A percentile compares a stretch with the other conserved stretches of the same genome.
These are phyloP conservation scores for Nephrotoma appendiculata DNA, from an alignment of 2,888 invertebrate species.

Conservation along the genomic window DNA sequence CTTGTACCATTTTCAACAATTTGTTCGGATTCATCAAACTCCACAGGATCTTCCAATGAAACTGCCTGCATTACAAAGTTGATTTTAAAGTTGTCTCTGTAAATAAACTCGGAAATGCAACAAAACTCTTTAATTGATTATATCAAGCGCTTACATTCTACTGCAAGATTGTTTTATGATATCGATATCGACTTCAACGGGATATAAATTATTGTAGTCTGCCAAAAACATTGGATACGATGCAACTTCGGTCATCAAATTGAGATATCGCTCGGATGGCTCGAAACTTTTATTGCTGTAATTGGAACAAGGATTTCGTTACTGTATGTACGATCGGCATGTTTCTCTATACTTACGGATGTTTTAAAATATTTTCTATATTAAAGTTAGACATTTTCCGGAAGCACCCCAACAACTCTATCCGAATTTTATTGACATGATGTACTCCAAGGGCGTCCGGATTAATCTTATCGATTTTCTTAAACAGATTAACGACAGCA, in stretches of 20 bases:
- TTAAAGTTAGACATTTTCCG: conserved; percentile 28
- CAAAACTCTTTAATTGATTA: not conserved
- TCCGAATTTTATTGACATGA: conserved; percentile 26
- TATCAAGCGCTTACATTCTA: conserved; percentile 44
- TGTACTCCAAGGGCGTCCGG: conserved; percentile 20
- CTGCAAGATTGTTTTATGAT: conserved; percentile 44
- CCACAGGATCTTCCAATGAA: conserved; percentile 5
- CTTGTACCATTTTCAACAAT: not conserved
- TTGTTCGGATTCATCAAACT: not conserved
- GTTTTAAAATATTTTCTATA: conserved; percentile 24
- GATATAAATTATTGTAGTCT: conserved; percentile 53
- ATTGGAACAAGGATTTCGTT: not conserved
- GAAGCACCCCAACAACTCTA: conserved; percentile 35
- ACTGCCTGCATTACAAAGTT: conserved; percentile 20
- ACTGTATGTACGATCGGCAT: not conserved
- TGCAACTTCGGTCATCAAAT: conserved; percentile 35
- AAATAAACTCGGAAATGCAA: not conserved
- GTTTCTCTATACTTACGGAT: conserved; percentile 24
- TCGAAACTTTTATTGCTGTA: not conserved
- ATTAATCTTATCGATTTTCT: conserved; percentile 36
- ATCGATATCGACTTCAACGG: conserved; percentile 52
- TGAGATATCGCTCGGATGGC: conserved; percentile 15
- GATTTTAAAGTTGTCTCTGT: conserved; percentile 14
- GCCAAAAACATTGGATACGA: conserved; percentile 43
- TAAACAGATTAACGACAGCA: conserved; percentile 55